Base-by-base conservation (phyloP, 2,888 invertebrate species). In the Ectemnius lituratus region DNA sequence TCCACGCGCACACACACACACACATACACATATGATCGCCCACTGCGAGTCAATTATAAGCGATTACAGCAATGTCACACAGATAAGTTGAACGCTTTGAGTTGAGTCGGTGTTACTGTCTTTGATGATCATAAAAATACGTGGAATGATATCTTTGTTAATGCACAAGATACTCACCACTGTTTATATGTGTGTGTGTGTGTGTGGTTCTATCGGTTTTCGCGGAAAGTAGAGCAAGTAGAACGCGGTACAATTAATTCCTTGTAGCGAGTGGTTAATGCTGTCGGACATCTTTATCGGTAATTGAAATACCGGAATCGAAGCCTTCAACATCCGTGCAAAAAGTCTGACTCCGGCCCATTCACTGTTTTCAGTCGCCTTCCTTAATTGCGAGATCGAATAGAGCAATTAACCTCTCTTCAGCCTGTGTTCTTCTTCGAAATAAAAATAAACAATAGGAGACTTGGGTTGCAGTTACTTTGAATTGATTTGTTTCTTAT, bases 71-170 rank as follows among this genome's bases (percentile, higher is more conserved):
- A 52, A 16, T 52, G 52, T 52, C 52, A 52, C 37, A 11, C n/a
- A 14, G 52, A 52, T 52, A 52, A 52, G 52, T 52, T 16, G 0
- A 52, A 52, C 52, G 16, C 52, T 16, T 4, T 16, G 16, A 6
- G 52, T 16, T n/a, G 4, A 13, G 52, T 16, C 52, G 52, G 52
- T 52, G 2, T 37, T 37, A 8, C 37, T 37, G 3, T 37, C 52
- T 52, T 52, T 52, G 52, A 52, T 52, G 52, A 14, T 52, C n/a
- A 2, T 14, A 52, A 47, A 52, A 52, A 52, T 52, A 52, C 52
- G 52, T 52, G 52, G 52, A 52, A 16, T 16, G 14, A 52, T 52
- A 52, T 37, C 37, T 37, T 11, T 37, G 8, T 37, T 37, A 37
- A 37, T 37, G 37, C 37, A 37, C 37, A 6, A 37, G 37, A 37